Evolutionary conservation across 1,140 invertebrate species (phyloP).

Genomic region (Prorops nasuta): DNA sequence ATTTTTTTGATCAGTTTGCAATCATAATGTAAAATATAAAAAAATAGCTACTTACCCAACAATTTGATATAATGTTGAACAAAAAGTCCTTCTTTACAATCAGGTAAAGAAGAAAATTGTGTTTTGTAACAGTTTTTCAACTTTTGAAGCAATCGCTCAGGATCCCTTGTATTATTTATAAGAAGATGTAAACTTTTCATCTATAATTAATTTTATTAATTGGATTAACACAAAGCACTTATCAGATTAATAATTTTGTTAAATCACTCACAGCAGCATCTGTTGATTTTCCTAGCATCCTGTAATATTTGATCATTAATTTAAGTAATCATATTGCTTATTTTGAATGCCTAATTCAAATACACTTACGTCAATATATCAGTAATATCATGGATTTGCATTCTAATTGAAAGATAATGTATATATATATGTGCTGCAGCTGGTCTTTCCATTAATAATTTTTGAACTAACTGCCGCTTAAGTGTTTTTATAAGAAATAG

Average conservation of each 20-base stretch:
- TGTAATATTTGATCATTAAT: conserved; percentile 46
- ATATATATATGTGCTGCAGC: conserved; percentile 56
- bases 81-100: conserved; percentile 48
- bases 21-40: background rate
- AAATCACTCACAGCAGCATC: conserved; percentile 56
- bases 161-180: conserved; percentile 46
- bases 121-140: conserved; percentile 47
- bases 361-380: conserved; percentile 57
- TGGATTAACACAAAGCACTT: background rate
- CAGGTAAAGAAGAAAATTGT: conserved; percentile 43
- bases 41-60: conserved; percentile 43
- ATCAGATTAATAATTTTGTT: conserved; percentile 9
- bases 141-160: conserved; percentile 46
- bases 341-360: conserved; percentile 14
- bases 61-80: conserved; percentile 54
- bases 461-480: conserved; percentile 53
- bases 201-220: conserved; percentile 35
- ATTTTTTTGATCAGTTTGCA: background rate
- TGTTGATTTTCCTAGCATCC: conserved; percentile 53
- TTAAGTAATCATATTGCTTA: too few species aligned
- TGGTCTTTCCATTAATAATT: conserved; percentile 50
- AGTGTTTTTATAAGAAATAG: conserved; percentile 58
- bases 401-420: conserved; percentile 55
- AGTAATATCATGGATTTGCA: conserved; percentile 54
- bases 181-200: conserved; percentile 53